A percentile compares a stretch with the other conserved stretches of the same genome.
phyloP scores from a whole-genome alignment of 2,797 vertebrate species.

The Masticophis lateralis region DNA sequence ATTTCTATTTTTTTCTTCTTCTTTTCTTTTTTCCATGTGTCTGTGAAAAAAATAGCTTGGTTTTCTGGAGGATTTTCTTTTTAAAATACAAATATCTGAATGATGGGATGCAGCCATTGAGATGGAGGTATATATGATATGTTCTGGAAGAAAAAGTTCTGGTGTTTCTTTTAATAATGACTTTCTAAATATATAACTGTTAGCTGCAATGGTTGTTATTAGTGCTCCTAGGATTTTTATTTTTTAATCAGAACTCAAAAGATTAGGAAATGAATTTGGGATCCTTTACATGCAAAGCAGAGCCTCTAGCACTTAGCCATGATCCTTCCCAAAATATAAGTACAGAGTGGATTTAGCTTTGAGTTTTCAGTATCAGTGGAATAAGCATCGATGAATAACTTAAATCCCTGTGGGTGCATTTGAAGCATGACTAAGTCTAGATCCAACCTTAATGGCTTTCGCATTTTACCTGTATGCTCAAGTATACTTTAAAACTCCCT shows the following conservation, averaged over 20 bases:
- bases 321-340: background rate
- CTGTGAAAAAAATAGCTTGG: background rate
- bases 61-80: background rate
- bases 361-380: background rate
- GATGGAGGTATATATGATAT: background rate
- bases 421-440: background rate
- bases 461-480: background rate
- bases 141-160: background rate
- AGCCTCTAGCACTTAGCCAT: background rate
- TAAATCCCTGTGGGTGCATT: background rate
- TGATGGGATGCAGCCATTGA: background rate
- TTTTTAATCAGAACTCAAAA: background rate
- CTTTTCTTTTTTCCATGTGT: background rate
- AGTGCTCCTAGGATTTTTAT: background rate
- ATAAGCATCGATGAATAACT: background rate
- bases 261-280: background rate
- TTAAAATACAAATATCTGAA: background rate
- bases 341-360: background rate
- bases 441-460: background rate
- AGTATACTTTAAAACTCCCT: background rate
- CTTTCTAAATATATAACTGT: background rate
- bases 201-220: background rate
- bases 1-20: background rate
- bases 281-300: background rate
- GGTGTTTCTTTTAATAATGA: background rate